Percentiles rank a stretch among this genome's conserved stretches.
These are phyloP conservation scores for Montipora efflorescens DNA, from an alignment of 64 coral and sea anemone genomes.

Conservation along the genomic window DNA sequence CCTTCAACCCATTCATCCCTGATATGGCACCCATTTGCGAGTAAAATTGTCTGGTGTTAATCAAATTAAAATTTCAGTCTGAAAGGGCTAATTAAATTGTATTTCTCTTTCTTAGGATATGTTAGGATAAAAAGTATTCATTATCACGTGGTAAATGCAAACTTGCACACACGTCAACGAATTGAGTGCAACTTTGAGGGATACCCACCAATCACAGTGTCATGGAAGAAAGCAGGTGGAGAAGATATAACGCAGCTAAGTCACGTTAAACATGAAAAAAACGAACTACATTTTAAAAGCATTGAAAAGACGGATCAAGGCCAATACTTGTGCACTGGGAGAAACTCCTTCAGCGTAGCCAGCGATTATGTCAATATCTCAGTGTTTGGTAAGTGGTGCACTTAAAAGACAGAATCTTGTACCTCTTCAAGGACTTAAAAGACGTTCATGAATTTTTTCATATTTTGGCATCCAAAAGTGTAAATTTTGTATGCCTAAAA, in stretches of 20 bases:
- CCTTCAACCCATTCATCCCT: neutral
- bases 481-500: too few relatives aligned
- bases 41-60: too few relatives aligned
- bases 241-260: neutral
- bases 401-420: neutral
- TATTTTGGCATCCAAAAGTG: too few relatives aligned
- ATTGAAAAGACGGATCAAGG: constrained; percentile 61
- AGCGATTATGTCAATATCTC: constrained; percentile 60
- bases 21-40: neutral
- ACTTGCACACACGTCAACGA: neutral
- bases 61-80: too few relatives aligned
- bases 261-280: constrained; percentile 1
- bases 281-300: constrained; percentile 4
- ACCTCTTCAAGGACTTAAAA: too few relatives aligned
- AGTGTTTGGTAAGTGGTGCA: constrained; percentile 74
- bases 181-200: constrained; percentile 61
- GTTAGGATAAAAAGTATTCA: constrained; percentile 8
- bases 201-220: neutral
- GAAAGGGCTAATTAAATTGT: too few relatives aligned
- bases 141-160: neutral
- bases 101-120: neutral
- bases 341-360: constrained; percentile 58
- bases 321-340: constrained; percentile 73
- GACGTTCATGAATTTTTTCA: too few relatives aligned
- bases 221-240: constrained; percentile 28